Percentiles rank a stretch among this genome's conserved stretches.
These are phyloP conservation scores for Paragorgia papillata DNA, from an alignment of 92 coral and sea anemone genomes.

Conservation along the genomic window DNA sequence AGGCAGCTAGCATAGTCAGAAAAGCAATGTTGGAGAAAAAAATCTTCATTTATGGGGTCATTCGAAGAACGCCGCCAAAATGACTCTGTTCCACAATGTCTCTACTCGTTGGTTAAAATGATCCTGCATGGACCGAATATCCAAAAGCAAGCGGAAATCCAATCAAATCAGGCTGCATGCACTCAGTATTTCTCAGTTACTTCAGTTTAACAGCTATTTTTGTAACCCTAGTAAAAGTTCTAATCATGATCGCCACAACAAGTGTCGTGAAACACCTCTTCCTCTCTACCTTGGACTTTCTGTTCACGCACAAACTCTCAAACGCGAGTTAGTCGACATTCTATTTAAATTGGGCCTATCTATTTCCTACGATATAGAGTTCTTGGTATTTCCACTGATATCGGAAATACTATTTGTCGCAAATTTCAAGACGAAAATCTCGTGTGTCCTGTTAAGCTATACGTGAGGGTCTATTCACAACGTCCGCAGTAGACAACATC, in stretches of 20 bases:
- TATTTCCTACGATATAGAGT: too few species aligned
- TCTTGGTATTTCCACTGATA: too few species aligned
- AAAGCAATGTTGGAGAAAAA: constrained; percentile 48
- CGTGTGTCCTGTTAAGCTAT: too few species aligned
- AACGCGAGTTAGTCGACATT: too few species aligned
- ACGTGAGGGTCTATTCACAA: too few species aligned
- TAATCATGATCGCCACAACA: constrained; percentile 50
- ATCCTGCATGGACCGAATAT: constrained; percentile 67
- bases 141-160: constrained; percentile 47
- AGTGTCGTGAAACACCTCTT: constrained; percentile 59
- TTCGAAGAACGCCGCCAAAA: constrained; percentile 57
- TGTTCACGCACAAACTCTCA: constrained; percentile 64
- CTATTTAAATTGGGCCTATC: too few species aligned
- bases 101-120: constrained; percentile 58
- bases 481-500: too few species aligned
- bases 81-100: constrained; percentile 57
- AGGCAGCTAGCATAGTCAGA: constrained; percentile 66
- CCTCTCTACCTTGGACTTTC: constrained; percentile 61
- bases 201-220: constrained; percentile 48
- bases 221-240: constrained; percentile 32
- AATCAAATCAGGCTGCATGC: constrained; percentile 43
- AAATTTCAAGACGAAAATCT: too few species aligned
- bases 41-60: constrained; percentile 43
- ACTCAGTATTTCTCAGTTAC: constrained; percentile 59
- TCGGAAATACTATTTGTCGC: too few species aligned